A percentile compares a stretch with the other conserved stretches of the same genome.
phyloP scores from a whole-genome alignment of 2,797 vertebrate species.

The Tachyglossus aculeatus region DNA sequence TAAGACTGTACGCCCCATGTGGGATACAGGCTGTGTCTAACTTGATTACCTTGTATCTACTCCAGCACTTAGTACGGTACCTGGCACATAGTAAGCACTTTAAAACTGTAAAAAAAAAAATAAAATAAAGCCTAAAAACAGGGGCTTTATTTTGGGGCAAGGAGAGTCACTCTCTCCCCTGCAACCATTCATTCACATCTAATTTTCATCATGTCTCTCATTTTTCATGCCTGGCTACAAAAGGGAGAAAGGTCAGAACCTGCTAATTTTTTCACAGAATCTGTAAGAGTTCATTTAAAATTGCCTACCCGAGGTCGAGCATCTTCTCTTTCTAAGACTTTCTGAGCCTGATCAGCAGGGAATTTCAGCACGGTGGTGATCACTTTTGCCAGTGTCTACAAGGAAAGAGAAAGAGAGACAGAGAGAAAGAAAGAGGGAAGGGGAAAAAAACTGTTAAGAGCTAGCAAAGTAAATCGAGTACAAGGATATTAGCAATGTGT shows the following conservation, averaged over 20 bases:
- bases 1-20: too few species aligned
- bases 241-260: background rate
- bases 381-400: conserved; percentile 97
- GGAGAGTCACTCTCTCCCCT: background rate
- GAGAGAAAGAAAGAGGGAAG: conserved; percentile 15
- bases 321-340: conserved; percentile 94
- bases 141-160: too few species aligned
- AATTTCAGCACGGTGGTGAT: conserved; percentile 97
- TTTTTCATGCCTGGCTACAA: background rate
- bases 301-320: conserved; percentile 84
- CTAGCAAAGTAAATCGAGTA: background rate
- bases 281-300: background rate
- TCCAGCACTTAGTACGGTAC: too few species aligned
- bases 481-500: background rate
- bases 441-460: background rate
- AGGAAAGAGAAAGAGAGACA: conserved; percentile 6
- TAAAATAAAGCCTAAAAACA: too few species aligned
- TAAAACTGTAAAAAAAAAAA: too few species aligned
- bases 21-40: too few species aligned
- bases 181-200: background rate
- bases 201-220: background rate
- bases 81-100: too few species aligned
- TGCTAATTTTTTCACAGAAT: background rate
- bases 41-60: too few species aligned
- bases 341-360: conserved; percentile 90